Base-by-base conservation (phyloP, 35 echinoderm and acorn worm genomes). In the Eucidaris tribuloides region DNA sequence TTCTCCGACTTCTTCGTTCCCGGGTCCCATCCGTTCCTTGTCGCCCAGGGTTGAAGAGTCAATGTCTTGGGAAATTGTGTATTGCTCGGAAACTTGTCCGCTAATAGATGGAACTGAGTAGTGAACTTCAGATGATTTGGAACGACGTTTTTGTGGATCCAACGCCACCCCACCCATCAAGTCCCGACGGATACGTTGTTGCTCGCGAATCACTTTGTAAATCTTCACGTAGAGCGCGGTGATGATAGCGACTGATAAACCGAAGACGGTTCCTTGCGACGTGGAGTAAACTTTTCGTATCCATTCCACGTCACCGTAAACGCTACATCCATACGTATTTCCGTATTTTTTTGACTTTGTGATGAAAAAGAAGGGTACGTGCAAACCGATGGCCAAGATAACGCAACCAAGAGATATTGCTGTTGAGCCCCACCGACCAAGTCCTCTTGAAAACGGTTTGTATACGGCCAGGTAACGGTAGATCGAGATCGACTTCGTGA, bases 291-390 rank as follows among this genome's bases (percentile, higher is more conserved):
- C 27, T 18, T 68, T 35, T 25, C 64, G 64, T 7, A 27, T 30
- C 64, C 64, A 68, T 4, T 27, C 4, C 7, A 68, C 31, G 38
- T 68, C 19, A 35, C 64, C 64, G 28, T 68, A 68, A 18, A 68
- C 64, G 31, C 38, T 68, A 15, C 64, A 68, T 30, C 28, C 27
- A 38, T 68, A 68, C 28, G 30, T 35, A 25, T 35, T 30, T 34
- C 64, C 22, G 6, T 33, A 30, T 38, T 68, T 68, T 37, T 18
- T 30, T 3, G 64, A 68, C 3, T 27, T 68, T 0, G 64, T 68
- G 64, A 68, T 68, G 64, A 68, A 68, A 32, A 68, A 68, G 64
- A 68, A 68, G 18, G 64, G 64, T 27, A 68, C 64, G 25, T 68
- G 64, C 0, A 34, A 35, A 34, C 64, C 64, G 35, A 68, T 33